Evolutionary conservation across 35 echinoderm and acorn worm genomes (phyloP), one percentile per base, ranked within the genome.

Genomic region (Ophioderma brevispina): DNA sequence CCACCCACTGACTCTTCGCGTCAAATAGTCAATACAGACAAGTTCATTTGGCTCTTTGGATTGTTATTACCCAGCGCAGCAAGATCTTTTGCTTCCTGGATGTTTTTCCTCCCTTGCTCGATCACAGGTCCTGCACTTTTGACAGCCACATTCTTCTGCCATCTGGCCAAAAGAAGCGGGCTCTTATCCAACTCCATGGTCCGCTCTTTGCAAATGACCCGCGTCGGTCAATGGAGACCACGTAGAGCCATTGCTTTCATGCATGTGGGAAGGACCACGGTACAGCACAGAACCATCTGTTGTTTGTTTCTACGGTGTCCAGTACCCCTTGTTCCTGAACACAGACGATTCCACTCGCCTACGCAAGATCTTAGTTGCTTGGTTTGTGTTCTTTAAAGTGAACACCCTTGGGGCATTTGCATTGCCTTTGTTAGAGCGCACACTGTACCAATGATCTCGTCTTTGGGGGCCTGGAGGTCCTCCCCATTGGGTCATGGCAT

Each of bases 1-100:
- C 93, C 88, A 1, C 88, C 88, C 76, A 85, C 81, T 0, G 87
- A 94, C 32, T 34, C 31, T 49, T 91, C 93, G 23, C 87, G 75
- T 83, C 23, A 90, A 59, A 35, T 55, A 90, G 79, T 90, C 88
- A 36, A 89, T 37, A 42, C 49, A 33, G 1, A 81, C 33, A 18
- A 81, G 21, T 30, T 89, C 87, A 3, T 82, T 37, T 19, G 50
- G 88, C 35, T 75, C 31, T 4, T n/a, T 36, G 13, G 40, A 56
- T 31, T 81, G 19, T 82, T 90, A 31, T 13, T 64, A 31, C 33
- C 78, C 35, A 90, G 49, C 10, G 88, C 50, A 5, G 79, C 88
- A 39, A n/a, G 43, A 64, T 13, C 41, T 70, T 40, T 87, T 92
- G 38, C 40, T 37, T 13, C 49, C 37, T 39, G 38, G 76, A 1